Evolutionary conservation across 2,888 invertebrate species (phyloP), one percentile per base, ranked within the genome.

Genomic region (Lepidocyrtinus sp.): DNA sequence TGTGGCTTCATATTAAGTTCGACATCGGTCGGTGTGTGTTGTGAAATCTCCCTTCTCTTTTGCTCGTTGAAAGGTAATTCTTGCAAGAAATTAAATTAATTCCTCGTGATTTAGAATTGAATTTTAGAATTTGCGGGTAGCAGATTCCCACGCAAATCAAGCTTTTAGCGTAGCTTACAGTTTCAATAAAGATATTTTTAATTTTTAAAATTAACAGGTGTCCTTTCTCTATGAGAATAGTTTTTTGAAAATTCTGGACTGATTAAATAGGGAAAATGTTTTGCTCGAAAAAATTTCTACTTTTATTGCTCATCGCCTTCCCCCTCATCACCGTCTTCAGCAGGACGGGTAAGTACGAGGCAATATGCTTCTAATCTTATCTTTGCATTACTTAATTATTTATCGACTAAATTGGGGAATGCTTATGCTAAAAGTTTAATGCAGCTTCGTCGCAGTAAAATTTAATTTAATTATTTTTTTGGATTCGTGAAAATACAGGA

Each of bases 291-390:
- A 85, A 85, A 62, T 82, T 86, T 46, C 71, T 86, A 17, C 81
- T 86, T 17, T 59, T 85, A 3, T 46, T 86, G 27, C 69, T 86
- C 45, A 79, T 86, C 61, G 86, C 86, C 22, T 85, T 86, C 65
- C 86, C 86, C n/a, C 63, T 86, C 21, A 83, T 86, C 22, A 81
- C 84, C 7, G 74, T 85, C 9, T 65, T 86, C 72, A 69, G 84
- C 21, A 74, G 81, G 65, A 84, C 77, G 79, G 80, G 86, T 86
- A 84, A 84, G 78, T 71, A 15, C n/a, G 12, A 12, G 12, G 36
- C 36, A 36, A n/a, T n/a, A n/a, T n/a, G n/a, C n/a, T n/a, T n/a
- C n/a, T n/a, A n/a, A n/a, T n/a, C n/a, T n/a, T n/a, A n/a, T n/a
- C n/a, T n/a, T n/a, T n/a, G n/a, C n/a, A n/a, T n/a, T n/a, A n/a